These are phyloP conservation scores for Cavia aperea DNA, from an alignment of 2,113 vertebrate genomes.

Conservation along the genomic window DNA sequence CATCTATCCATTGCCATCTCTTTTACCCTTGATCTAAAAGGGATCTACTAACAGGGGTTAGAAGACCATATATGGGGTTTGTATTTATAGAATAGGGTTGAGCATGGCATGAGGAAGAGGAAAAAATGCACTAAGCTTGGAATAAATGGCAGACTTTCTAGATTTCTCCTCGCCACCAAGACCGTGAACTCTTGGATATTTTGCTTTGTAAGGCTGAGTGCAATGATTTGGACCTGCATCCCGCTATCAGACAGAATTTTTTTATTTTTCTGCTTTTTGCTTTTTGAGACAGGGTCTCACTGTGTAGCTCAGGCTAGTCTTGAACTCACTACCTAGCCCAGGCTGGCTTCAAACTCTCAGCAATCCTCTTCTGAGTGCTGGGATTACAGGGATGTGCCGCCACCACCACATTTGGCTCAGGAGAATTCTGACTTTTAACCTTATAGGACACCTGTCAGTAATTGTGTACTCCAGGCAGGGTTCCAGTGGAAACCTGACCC, in stretches of 20 bases:
- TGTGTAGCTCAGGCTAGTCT: background rate
- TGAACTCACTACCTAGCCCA: background rate
- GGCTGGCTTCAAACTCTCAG: background rate
- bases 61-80: background rate
- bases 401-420: background rate
- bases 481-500: background rate
- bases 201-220: background rate
- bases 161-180: background rate
- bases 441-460: background rate
- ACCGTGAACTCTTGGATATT: background rate
- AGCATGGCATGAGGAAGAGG: background rate
- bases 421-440: background rate
- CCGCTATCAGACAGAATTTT: background rate
- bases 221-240: background rate
- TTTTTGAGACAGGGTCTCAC: background rate
- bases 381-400: background rate
- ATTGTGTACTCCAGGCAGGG: background rate
- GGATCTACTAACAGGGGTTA: background rate
- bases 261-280: background rate
- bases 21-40: background rate
- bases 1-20: background rate
- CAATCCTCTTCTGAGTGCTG: background rate
- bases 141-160: background rate
- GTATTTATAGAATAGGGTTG: background rate
- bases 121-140: background rate